These are phyloP conservation scores for Flexamia atlantica DNA, from an alignment of 2,888 invertebrate species.

Conservation along the genomic window DNA sequence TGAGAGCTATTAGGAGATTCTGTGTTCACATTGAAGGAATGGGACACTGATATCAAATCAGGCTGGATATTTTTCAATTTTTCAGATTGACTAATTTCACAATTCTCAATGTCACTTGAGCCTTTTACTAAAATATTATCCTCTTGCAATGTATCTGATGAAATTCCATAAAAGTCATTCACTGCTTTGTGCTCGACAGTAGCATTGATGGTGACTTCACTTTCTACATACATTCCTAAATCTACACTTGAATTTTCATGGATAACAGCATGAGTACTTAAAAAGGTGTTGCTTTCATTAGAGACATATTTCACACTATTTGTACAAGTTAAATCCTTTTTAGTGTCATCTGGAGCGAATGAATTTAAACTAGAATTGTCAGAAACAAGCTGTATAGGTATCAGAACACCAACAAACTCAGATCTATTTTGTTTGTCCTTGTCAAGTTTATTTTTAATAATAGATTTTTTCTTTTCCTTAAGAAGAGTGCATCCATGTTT, in stretches of 20 bases:
- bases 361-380: neutral
- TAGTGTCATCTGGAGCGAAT: neutral
- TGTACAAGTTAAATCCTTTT: neutral
- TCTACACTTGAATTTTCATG: neutral
- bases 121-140: neutral
- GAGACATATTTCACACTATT: neutral
- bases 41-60: neutral
- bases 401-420: conserved; percentile 26
- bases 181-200: neutral
- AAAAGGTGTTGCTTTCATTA: neutral
- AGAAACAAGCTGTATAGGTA: conserved; percentile 27
- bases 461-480: conserved; percentile 1
- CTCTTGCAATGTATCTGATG: neutral
- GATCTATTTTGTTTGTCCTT: neutral
- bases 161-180: neutral
- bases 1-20: neutral
- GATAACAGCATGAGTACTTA: neutral
- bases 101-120: too few relatives aligned
- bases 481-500: neutral
- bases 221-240: neutral
- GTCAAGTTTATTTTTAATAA: neutral
- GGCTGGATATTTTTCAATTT: neutral
- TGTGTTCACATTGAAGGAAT: neutral
- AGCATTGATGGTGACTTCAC: neutral
- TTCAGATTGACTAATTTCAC: neutral